Conservation (phyloP, 1,140 invertebrate species). For the Drosophila varians region DNA sequence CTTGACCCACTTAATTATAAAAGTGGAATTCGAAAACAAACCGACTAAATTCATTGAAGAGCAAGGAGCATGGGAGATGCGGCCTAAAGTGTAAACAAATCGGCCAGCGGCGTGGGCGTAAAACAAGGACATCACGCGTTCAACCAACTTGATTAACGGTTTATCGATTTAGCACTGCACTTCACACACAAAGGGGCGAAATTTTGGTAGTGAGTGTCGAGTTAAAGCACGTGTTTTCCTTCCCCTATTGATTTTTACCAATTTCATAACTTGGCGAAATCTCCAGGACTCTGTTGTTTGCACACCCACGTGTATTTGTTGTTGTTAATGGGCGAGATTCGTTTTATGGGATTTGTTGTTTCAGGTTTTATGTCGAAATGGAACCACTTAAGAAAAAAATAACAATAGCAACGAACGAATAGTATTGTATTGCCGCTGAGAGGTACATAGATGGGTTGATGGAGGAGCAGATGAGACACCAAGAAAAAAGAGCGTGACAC, state of each 20-base stretch:
- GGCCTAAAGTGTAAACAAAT: constrained; percentile 42
- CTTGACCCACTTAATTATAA: constrained; percentile 29
- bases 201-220: not conserved
- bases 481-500: constrained; percentile 56
- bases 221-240: constrained; percentile 57
- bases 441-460: constrained; percentile 22
- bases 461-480: constrained; percentile 40
- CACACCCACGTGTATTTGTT: constrained; percentile 30
- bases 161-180: constrained; percentile 59
- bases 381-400: constrained; percentile 32
- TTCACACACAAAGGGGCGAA: not conserved
- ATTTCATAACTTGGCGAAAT: constrained; percentile 67
- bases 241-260: constrained; percentile 75
- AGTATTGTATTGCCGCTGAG: constrained; percentile 36
- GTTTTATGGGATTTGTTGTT: constrained; percentile 38
- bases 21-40: constrained; percentile 2
- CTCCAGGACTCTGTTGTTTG: constrained; percentile 3
- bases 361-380: constrained; percentile 18
- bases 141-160: constrained; percentile 59
- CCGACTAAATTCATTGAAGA: constrained; percentile 4
- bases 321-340: constrained; percentile 27
- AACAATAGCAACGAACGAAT: constrained; percentile 13
- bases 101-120: not conserved
- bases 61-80: constrained; percentile 13
- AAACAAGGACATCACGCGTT: constrained; percentile 7